Base-by-base conservation (phyloP, 1,140 invertebrate species). In the Brachionus paranguensis region DNA sequence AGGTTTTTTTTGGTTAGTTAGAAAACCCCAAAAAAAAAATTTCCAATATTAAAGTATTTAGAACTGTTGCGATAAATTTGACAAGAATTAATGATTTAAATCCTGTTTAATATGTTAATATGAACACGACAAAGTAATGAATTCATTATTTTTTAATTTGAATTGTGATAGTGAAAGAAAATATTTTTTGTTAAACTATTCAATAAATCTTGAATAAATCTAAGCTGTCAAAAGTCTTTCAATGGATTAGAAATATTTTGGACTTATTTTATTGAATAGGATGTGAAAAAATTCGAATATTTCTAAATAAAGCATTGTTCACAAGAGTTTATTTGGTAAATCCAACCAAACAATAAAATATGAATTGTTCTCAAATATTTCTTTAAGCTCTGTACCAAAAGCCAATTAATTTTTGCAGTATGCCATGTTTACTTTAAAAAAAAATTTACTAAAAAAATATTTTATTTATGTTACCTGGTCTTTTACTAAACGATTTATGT, bases 321-420 rank as follows among this genome's bases (percentile, higher is more conserved):
- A 20, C 10, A 17, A 20, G 20, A 60, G 53, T 20, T 60, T 60
- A 55, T 60, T 60, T 60, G 10, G n/a, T 60, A 60, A 60, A 60
- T 60, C 53, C n/a, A 20, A 27, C 20, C 1, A 20, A 60, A 20
- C n/a, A 20, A 47, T 45, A 11, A 47, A 3, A 47, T 12, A 47
- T 60, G 17, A 60, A 60, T 60, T 60, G 53, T 60, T 72, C 68
- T 47, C n/a, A 72, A 72, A 43, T 72, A 72, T 72, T 72, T 68
- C 41, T 1, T 12, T 33, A 68, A 68, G 12, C 17, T 6, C n/a
- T n/a, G 10, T 68, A 33, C 27, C 41, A 43, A 41, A 20, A 72
- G 14, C 68, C 68, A 72, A 72, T 72, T 72, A 72, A 72, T 72
- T 72, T 72, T 72, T 45, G 68, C 41, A 43, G 47, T 72, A 20